Conservation (phyloP, 2,113 vertebrate genomes). For the Hypanus sabinus region DNA sequence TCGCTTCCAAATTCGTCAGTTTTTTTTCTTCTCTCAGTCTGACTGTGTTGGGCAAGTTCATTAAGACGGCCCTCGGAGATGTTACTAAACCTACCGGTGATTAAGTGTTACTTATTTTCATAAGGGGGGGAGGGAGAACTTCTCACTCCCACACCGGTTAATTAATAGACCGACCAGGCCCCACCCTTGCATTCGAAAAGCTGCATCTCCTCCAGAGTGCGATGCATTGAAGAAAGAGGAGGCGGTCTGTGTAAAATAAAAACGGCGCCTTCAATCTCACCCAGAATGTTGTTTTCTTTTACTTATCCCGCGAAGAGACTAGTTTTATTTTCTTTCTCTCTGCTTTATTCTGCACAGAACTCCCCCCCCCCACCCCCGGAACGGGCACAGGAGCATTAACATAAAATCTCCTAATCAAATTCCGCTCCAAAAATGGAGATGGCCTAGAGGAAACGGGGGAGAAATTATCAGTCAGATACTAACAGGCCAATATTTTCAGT, state of each 20-base stretch:
- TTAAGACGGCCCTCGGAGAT: neutral
- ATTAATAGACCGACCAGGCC: neutral
- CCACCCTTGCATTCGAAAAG: neutral
- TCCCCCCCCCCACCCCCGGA: too few species aligned
- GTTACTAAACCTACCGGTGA: neutral
- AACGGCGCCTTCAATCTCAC: neutral
- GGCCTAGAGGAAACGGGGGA: neutral
- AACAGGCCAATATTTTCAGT: neutral
- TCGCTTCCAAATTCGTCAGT: slow-evolving; percentile 16
- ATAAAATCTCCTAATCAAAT: neutral
- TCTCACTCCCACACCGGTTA: neutral
- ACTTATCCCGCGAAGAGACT: neutral
- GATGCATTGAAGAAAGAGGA: neutral
- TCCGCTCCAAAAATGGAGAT: neutral
- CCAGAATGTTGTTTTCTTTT: neutral
- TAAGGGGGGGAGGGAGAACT: neutral
- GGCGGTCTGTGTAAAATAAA: neutral
- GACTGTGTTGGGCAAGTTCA: slow-evolving; percentile 9
- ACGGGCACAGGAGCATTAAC: too few species aligned
- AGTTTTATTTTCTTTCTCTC: neutral
- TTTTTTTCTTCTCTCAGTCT: neutral
- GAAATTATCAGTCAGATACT: neutral
- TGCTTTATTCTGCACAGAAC: neutral
- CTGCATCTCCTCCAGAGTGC: neutral
- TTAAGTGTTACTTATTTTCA: slow-evolving; percentile 16